Evolutionary conservation across 2,113 vertebrate genomes (phyloP), one percentile per base, ranked within the genome.

Genomic region (Psittacula cyanocephala): DNA sequence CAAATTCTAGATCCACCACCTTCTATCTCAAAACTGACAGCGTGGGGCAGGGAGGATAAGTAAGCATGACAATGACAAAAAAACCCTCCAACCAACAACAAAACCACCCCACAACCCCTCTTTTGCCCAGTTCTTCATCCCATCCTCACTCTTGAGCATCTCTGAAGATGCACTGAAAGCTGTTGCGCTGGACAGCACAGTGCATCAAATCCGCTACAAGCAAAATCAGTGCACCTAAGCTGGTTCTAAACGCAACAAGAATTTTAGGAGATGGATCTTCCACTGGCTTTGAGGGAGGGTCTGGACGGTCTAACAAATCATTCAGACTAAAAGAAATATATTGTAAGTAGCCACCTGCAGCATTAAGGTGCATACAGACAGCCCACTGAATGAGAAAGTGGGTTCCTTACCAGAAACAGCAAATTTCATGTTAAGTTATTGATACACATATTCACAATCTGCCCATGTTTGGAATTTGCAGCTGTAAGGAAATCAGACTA

Each of bases 21-120:
- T 71, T 81, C 65, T 37, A 86, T 55, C 29, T n/a, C 64, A 43
- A 81, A 67, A 67, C 29, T 59, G n/a, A 25, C 37, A 65, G 57
- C 27, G 23, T 9, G 23, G 12, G 4, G 13, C 22, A 6, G 1
- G 2, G 11, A 16, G 12, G 31, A 8, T 57, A 33, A 3, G 5
- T 31, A 74, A 80, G 25, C 12, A 60, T 13, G 62, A 31, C 20
- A 47, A 33, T 12, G 49, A 59, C 0, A 10, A 50, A 11, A 76
- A 39, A 52, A 3, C 9, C 0, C 3, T 7, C 31, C 28, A 23
- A 62, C 47, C 1, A 39, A 52, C 39, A 31, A 64, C 28, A 33
- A 29, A 25, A 10, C 1, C 37, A 59, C 9, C 22, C n/a, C 11
- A 60, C 50, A 78, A 39, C 31, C 19, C 17, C 39, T 70, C 20